phyloP scores from a whole-genome alignment of 2,888 invertebrate genomes.

The Eutolmus rufibarbis region DNA sequence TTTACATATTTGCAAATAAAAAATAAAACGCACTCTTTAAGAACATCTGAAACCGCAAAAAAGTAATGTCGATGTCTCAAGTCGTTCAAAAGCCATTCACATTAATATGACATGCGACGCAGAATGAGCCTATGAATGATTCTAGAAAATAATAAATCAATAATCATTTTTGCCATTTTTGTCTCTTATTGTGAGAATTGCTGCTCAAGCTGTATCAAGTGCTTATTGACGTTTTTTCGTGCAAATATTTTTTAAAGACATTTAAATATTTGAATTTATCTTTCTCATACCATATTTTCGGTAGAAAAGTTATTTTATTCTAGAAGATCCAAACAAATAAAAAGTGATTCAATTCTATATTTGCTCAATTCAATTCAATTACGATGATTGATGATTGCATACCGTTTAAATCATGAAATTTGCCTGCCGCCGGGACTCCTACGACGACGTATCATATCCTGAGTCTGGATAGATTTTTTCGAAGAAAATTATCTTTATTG shows the following conservation, averaged over 20 bases:
- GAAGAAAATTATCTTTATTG: no score
- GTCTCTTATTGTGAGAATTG: not conserved
- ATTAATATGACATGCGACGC: not conserved
- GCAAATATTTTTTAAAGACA: not conserved
- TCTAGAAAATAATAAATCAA: not conserved
- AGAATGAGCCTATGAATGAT: not conserved
- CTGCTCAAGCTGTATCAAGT: not conserved
- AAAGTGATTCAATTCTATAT: no score
- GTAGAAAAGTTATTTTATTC: no score
- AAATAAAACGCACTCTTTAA: not conserved
- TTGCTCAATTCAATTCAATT: no score
- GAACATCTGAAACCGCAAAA: not conserved
- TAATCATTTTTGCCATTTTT: not conserved
- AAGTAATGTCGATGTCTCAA: not conserved
- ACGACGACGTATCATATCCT: no score
- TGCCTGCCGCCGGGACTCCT: no score
- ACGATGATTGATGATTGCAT: no score
- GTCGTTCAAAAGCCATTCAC: not conserved
- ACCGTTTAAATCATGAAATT: no score
- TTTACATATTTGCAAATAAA: no score
- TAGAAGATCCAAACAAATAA: no score
- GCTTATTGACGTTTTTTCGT: not conserved
- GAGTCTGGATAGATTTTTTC: no score
- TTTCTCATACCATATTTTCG: not conserved
- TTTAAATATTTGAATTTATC: not conserved